Percentiles rank a stretch among this genome's conserved stretches.
phyloP scores from a whole-genome alignment of 92 coral and sea anemone species.

The Paragorgia papillata region DNA sequence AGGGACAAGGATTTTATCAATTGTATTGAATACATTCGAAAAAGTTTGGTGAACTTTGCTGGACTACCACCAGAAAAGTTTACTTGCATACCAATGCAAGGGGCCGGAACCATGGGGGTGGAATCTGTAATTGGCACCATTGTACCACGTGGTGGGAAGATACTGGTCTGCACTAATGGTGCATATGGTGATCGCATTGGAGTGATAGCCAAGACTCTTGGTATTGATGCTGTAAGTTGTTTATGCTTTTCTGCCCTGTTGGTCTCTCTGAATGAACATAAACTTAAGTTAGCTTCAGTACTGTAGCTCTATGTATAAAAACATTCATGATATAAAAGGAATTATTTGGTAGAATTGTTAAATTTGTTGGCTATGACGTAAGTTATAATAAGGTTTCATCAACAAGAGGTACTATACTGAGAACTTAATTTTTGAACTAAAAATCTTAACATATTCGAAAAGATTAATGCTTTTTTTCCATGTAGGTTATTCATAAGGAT shows the following conservation, averaged over 20 bases:
- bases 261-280: too few relatives aligned
- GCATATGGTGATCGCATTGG: conserved; percentile 92
- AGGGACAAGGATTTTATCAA: conserved; percentile 84
- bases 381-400: too few relatives aligned
- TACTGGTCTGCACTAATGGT: conserved; percentile 81
- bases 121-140: conserved; percentile 90
- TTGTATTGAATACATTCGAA: conserved; percentile 74
- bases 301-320: too few relatives aligned
- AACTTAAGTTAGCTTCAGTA: too few relatives aligned
- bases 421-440: too few relatives aligned
- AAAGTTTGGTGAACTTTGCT: conserved; percentile 78
- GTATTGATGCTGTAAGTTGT: conserved; percentile 79
- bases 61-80: conserved; percentile 78
- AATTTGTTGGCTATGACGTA: too few relatives aligned
- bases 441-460: too few relatives aligned
- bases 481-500: conserved; percentile 75
- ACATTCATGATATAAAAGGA: too few relatives aligned
- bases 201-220: conserved; percentile 82
- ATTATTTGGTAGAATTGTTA: too few relatives aligned
- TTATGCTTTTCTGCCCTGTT: too few relatives aligned
- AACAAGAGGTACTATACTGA: too few relatives aligned
- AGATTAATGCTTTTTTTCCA: too few relatives aligned
- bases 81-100: conserved; percentile 81
- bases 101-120: conserved; percentile 89
- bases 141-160: conserved; percentile 77